These are phyloP conservation scores for Pharmacophagus antenor DNA, from an alignment of 2,888 invertebrate species.

Conservation along the genomic window DNA sequence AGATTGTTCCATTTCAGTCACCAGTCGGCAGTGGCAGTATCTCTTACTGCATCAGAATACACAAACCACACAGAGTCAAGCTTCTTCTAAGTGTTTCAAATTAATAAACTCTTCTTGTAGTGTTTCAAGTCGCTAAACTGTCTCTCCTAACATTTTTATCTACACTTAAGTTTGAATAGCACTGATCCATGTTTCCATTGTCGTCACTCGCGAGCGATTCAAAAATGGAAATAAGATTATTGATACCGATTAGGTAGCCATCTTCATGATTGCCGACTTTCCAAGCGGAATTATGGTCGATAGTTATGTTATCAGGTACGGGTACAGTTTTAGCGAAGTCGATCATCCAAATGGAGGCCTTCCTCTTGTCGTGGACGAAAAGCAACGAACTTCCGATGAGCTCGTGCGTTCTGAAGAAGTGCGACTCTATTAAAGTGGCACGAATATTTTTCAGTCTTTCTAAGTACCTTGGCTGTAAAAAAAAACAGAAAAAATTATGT, in stretches of 20 bases:
- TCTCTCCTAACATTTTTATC: conserved; percentile 66
- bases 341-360: conserved; percentile 97
- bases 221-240: conserved; percentile 93
- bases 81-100: conserved; percentile 52
- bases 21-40: conserved; percentile 28
- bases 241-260: conserved; percentile 95
- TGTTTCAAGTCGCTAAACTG: conserved; percentile 68
- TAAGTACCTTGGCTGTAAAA: conserved; percentile 87
- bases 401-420: conserved; percentile 96
- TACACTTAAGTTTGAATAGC: conserved; percentile 56
- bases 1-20: conserved; percentile 30
- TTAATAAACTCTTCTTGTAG: conserved; percentile 55
- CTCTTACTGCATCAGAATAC: conserved; percentile 26
- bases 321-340: conserved; percentile 97
- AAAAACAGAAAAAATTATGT: conserved; percentile 21
- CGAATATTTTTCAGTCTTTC: conserved; percentile 92
- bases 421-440: conserved; percentile 90
- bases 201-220: conserved; percentile 80
- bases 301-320: conserved; percentile 86
- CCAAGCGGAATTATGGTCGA: conserved; percentile 92
- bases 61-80: conserved; percentile 34
- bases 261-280: conserved; percentile 98
- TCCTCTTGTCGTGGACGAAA: conserved; percentile 94
- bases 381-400: conserved; percentile 96
- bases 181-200: conserved; percentile 66